Base-by-base conservation (phyloP, 1,140 invertebrate species). In the Tetramorium simillimum region DNA sequence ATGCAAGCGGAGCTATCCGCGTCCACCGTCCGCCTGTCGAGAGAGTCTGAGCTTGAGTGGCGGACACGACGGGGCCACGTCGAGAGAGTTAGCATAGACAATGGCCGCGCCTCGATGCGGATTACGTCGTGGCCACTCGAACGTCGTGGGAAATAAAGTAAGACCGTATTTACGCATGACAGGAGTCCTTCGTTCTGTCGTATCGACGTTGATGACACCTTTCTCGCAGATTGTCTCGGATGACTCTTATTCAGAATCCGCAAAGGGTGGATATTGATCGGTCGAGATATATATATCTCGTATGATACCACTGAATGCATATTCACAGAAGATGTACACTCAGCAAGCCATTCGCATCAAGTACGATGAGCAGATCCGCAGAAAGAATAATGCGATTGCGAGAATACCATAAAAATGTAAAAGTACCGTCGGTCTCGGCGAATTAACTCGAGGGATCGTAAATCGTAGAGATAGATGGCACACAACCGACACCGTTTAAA, bases 121-220 rank as follows among this genome's bases (percentile, higher is more conserved):
- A 69, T 86, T 86, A 82, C 85, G 65, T 86, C 53, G 76, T 46
- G 80, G 43, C 16, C 76, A 77, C 85, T 81, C 62, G 76, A 86
- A 80, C 24, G 65, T 75, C 85, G 78, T 85, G 73, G 81, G 80
- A 90, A 90, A 90, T 85, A 88, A 90, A 90, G 88, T 88, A 90
- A 87, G 67, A 76, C 24, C 60, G 53, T 49, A 75, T 75, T 75
- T 62, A 73, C 24, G 56, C 53, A 24, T 78, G 89, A 63, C 67
- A 85, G 73, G 43, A 87, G 60, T 76, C 77, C 78, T 85, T 76
- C 85, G 86, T 87, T 86, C 73, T 56, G 63, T 67, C 80, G 58
- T 56, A 53, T 37, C 49, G 69, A 87, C 62, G 60, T 90, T 73
- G 86, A 87, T 87, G 86, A 63, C 86, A 87, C 69, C 87, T 90